A percentile compares a stretch with the other conserved stretches of the same genome.
Conservation (phyloP, 2,797 vertebrate genomes). For the Astyanax mexicanus region DNA sequence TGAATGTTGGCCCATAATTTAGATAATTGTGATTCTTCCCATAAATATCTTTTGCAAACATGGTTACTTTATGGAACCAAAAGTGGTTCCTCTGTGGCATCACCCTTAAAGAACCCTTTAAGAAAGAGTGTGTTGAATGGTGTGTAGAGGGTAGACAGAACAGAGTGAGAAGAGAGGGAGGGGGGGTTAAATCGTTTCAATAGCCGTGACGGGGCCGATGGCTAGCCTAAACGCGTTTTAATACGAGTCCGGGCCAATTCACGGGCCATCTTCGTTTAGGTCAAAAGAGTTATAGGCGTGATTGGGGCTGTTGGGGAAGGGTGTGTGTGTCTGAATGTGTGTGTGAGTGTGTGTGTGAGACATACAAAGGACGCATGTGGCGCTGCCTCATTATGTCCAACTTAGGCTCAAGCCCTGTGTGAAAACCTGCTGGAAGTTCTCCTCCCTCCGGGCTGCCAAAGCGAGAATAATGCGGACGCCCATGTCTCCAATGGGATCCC, state of each 20-base stretch:
- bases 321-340: constrained; percentile 23
- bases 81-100: no score
- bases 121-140: no score
- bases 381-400: constrained; percentile 92
- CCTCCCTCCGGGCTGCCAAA: constrained; percentile 85
- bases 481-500: constrained; percentile 86
- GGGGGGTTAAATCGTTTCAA: constrained; percentile 88
- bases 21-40: no score
- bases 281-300: constrained; percentile 86
- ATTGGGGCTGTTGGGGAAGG: constrained; percentile 73
- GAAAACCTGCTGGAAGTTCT: constrained; percentile 86
- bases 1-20: no score
- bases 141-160: no score
- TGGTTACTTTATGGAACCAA: no score
- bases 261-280: constrained; percentile 85
- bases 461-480: constrained; percentile 87
- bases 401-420: constrained; percentile 83
- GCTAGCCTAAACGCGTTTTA: constrained; percentile 91
- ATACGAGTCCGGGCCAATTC: constrained; percentile 86
- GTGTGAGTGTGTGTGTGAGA: constrained; percentile 57
- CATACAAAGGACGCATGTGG: constrained; percentile 90
- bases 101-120: no score
- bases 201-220: constrained; percentile 87
- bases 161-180: no score
- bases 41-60: no score